These are phyloP conservation scores for Beris morrisii DNA, from an alignment of 2,888 invertebrate species.

Conservation along the genomic window DNA sequence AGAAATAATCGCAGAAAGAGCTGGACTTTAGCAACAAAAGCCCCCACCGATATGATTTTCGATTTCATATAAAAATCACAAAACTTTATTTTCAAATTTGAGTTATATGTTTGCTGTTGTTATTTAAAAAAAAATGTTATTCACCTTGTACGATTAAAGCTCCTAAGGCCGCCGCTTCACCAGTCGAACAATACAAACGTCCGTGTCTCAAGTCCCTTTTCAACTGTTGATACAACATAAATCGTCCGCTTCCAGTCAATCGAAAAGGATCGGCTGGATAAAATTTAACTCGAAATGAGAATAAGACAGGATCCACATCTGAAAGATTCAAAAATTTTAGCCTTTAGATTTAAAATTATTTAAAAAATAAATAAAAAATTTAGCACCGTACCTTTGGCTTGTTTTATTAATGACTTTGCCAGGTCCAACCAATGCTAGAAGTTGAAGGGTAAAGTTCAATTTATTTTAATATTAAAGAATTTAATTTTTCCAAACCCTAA, in stretches of 20 bases:
- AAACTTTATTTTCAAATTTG: background rate
- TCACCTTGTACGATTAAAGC: slow-evolving; percentile 91
- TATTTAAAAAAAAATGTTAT: background rate
- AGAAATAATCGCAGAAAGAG: slow-evolving; percentile 18
- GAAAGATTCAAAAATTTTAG: slow-evolving; percentile 46
- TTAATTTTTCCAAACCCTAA: too few relatives aligned
- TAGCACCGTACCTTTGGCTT: slow-evolving; percentile 76
- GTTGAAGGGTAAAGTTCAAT: background rate
- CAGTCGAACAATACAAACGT: slow-evolving; percentile 85
- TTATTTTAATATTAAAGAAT: slow-evolving; percentile 10
- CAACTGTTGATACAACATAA: slow-evolving; percentile 93
- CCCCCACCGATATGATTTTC: background rate
- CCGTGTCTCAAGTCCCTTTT: slow-evolving; percentile 95
- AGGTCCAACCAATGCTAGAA: slow-evolving; percentile 89
- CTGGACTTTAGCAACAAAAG: background rate
- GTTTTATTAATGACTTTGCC: slow-evolving; percentile 85
- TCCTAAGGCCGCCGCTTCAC: slow-evolving; percentile 86
- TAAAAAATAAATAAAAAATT: slow-evolving; percentile 11
- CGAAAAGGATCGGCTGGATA: slow-evolving; percentile 94
- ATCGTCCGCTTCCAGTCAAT: slow-evolving; percentile 92
- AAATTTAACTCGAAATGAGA: slow-evolving; percentile 96
- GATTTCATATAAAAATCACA: background rate
- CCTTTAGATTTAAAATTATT: background rate
- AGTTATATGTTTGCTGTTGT: background rate
- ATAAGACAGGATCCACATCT: slow-evolving; percentile 89